These are phyloP conservation scores for Aramus guarauna DNA, from an alignment of 2,113 vertebrate species.

Conservation along the genomic window DNA sequence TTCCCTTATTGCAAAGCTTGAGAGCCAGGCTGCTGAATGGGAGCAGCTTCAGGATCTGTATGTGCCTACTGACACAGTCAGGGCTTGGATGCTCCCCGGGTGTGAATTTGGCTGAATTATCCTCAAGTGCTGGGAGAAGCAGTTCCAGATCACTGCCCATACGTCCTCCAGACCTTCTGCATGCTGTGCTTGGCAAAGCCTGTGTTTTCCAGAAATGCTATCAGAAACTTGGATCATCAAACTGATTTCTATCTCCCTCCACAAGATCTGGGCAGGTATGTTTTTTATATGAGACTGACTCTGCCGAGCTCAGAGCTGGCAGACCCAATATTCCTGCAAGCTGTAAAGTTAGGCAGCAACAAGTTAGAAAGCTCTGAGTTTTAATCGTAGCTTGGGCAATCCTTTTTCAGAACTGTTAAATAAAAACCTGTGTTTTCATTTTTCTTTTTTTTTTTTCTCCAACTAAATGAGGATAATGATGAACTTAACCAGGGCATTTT, in stretches of 20 bases:
- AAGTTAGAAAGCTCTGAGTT: not conserved
- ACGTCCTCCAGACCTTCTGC: not conserved
- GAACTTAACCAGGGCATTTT: not conserved
- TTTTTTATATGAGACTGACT: not conserved
- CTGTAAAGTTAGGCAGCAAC: not conserved
- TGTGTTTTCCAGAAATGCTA: not conserved
- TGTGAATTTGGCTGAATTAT: not conserved
- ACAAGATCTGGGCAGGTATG: not conserved
- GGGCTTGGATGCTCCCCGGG: not conserved
- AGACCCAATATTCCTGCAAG: not conserved
- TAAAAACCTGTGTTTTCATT: not conserved
- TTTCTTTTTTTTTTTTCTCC: not conserved
- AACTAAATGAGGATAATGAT: not conserved
- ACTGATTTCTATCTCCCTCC: not conserved
- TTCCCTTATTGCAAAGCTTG: not conserved
- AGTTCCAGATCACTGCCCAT: conserved; percentile 9
- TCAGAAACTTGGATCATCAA: not conserved
- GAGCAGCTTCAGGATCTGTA: not conserved
- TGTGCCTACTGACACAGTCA: not conserved
- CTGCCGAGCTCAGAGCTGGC: not conserved
- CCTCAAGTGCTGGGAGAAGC: not conserved
- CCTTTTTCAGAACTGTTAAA: not conserved
- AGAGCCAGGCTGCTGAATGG: not conserved
- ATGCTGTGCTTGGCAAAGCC: not conserved
- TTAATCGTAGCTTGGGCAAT: not conserved